Base-by-base conservation (phyloP, 2,888 invertebrate genomes). In the Eilema caniola region DNA sequence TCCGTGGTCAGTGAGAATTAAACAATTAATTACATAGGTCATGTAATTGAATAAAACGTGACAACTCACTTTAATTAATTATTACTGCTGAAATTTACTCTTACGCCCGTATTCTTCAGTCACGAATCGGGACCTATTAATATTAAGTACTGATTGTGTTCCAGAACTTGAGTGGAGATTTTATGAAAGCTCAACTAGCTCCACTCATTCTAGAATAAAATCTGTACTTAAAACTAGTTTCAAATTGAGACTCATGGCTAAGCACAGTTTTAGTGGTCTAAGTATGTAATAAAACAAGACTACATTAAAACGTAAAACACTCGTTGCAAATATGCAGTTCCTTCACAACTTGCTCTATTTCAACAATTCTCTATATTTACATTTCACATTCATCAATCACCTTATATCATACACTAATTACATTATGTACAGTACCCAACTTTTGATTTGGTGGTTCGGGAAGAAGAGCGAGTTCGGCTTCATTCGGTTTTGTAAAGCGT, bases 381-480 rank as follows among this genome's bases (percentile, higher is more conserved):
- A 33, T 65, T 56, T 33, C 8, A 33, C 57, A 33, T 33, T 57
- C 16, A 24, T 24, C n/a, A n/a, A n/a, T n/a, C n/a, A 65, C 57
- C 11, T 47, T 25, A 62, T 62, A 47, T 47, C 47, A 53, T 28
- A 64, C 63, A 64, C 10, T 65, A n/a, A 56, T 33, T 65, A 31
- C 14, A 65, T 33, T 16, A 65, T 33, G 28, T 25, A 28, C 59
- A 24, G 59, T 24, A 24, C 7, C 25, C 28, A 5, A 10, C 16
- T 24, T 59, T 23, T 59, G 11, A 20, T 16, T 25, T 24, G 25
- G 25, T 2, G 14, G 8, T 59, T 14, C 16, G 59, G 61, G 20
- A 61, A 23, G 2, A 10, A 20, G 16, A 61, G n/a, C 2, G 23
- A 20, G 20, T 31, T n/a, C 28, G 8, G 20, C 20, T 53, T n/a